Evolutionary conservation across 2,113 vertebrate species (phyloP), one percentile per base, ranked within the genome.

Genomic region (Myotis yumanensis): DNA sequence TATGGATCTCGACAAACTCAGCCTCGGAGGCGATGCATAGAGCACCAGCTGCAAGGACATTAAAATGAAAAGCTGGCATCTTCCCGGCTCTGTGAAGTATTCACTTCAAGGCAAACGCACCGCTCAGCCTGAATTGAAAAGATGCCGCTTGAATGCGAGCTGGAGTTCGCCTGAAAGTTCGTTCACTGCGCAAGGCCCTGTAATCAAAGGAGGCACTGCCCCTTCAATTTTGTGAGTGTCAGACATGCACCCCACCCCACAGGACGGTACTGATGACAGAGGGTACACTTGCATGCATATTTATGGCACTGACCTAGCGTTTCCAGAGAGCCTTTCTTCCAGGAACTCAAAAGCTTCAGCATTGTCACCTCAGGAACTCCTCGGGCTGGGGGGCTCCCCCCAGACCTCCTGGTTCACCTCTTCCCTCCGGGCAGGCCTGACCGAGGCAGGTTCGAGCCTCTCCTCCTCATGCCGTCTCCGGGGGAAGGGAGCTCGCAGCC

Each of bases 121-220:
- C 0, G 6, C 96, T 94, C 96, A 76, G 15, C 88, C 92, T 84
- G 82, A 95, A 93, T 86, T 90, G 92, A 73, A 84, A 94, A 81
- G 92, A 83, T 62, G 52, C 46, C 43, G 64, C 71, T 68, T 16
- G 57, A 54, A 17, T 81, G 94, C 51, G 46, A 79, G 46, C 69
- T 92, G 86, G 80, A 96, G 73, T 95, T 95, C 91, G 84, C 69
- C 11, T 73, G 93, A 48, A 82, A 96, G 68, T 93, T 71, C 92
- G 80, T 72, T 95, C 64, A 69, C 80, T 43, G 81, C 80, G 90
- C 94, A 93, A 37, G 68, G 95, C 43, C 40, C 95, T 88, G 64
- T 91, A 92, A 96, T 95, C 96, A 71, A 95, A 96, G 85, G 66
- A 62, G 95, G 93, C 83, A 15, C 52, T 22, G 72, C 69, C 86